These are phyloP conservation scores for Indicator maculatus DNA, from an alignment of 2,113 vertebrate genomes.

Conservation along the genomic window DNA sequence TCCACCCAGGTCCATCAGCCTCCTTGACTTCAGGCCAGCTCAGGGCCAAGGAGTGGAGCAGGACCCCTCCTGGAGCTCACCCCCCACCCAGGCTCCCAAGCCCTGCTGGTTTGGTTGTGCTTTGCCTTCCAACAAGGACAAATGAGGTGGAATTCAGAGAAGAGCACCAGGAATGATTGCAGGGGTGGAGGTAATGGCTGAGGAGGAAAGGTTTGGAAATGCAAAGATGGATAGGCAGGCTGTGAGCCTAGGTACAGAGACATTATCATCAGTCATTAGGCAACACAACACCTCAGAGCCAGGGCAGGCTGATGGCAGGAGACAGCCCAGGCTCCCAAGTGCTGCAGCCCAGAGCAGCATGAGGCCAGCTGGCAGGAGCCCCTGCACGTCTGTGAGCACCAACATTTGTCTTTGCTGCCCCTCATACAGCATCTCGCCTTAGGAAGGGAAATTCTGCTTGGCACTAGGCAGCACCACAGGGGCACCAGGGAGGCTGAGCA, in stretches of 20 bases:
- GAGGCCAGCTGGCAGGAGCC: not conserved
- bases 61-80: not conserved
- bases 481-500: not conserved
- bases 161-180: conserved; percentile 32
- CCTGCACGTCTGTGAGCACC: fast-evolving
- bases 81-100: not conserved
- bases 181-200: conserved; percentile 45
- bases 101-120: not conserved
- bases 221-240: conserved; percentile 36
- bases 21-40: not conserved
- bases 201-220: conserved; percentile 59
- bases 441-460: not conserved
- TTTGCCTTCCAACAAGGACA: conserved; percentile 34
- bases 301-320: conserved; percentile 24
- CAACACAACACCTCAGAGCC: conserved; percentile 3
- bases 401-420: not conserved
- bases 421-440: not conserved
- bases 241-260: not conserved
- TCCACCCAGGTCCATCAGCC: not conserved
- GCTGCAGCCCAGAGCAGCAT: not conserved
- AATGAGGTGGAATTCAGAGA: conserved; percentile 31
- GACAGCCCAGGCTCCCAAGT: not conserved
- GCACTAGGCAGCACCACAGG: not conserved
- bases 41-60: not conserved
- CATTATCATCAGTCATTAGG: conserved; percentile 58